Evolutionary conservation across 1,140 invertebrate species (phyloP), one percentile per base, ranked within the genome.

Genomic region (Drosophila pruinosa): DNA sequence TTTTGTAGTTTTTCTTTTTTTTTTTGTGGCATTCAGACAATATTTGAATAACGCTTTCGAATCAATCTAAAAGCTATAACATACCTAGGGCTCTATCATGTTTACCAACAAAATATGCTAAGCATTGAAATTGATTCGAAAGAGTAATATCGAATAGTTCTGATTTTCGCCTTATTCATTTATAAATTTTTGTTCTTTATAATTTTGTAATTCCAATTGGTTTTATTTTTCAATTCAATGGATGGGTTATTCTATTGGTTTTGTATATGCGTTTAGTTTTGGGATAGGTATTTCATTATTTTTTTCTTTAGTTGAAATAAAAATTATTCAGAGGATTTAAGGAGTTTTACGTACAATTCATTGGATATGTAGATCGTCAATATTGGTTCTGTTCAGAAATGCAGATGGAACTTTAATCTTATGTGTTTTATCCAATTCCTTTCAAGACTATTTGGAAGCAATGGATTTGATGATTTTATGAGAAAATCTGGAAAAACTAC

Each of bases 201-300:
- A 67, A 65, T 81, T 88, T 81, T 68, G 73, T 70, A 79, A 83
- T 89, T 89, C 82, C 74, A 89, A 89, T 89, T 79, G 50, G 34
- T 12, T 36, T 63, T 58, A 48, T 38, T 52, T 58, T 17, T 65
- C 54, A 71, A 63, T 64, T 89, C 70, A 59, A 15, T 58, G 72
- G 79, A 76, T 89, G 76, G 81, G 81, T 89, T 90, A 89, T 89
- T 89, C 78, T 89, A 89, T 89, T 86, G 86, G 88, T 89, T 89
- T 89, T 81, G 75, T 70, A 47, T 41, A 54, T 17, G 63, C 62
- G n/a, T 88, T 88, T 72, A 74, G 58, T 45, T 61, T 53, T 17
- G 67, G 43, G 45, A 28, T 12, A 39, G 50, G 26, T 34, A 54
- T 63, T 56, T 52, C 17, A 43, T 39, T 41, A 19, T 6, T 4